Conservation (phyloP, 2,888 invertebrate genomes). For the Drosophila algonquin region DNA sequence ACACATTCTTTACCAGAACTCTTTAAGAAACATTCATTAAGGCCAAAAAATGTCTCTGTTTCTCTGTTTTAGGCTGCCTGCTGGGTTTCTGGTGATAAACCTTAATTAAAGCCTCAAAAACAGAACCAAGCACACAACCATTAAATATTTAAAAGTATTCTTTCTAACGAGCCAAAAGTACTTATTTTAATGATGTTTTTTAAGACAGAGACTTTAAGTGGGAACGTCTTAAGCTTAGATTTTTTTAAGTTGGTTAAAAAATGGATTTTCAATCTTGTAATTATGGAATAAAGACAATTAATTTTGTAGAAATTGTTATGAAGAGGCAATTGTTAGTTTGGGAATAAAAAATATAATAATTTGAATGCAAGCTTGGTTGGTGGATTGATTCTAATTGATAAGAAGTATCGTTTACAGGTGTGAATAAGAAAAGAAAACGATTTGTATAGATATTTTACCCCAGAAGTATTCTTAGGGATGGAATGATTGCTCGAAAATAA, state of each 20-base stretch:
- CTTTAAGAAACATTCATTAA: background rate
- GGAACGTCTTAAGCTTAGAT: conserved; percentile 1
- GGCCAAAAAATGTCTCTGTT: background rate
- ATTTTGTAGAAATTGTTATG: background rate
- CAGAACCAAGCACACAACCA: background rate
- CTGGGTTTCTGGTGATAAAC: background rate
- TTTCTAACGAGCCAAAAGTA: conserved; percentile 33
- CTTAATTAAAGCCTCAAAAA: conserved; percentile 7
- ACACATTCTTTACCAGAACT: background rate
- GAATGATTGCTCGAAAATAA: no score
- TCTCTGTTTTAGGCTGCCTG: background rate
- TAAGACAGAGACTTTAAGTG: conserved; percentile 24
- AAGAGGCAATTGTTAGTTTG: no score
- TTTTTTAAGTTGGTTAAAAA: background rate
- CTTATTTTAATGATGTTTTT: conserved; percentile 44
- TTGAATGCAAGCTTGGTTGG: background rate
- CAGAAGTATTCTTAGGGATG: no score
- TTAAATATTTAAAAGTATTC: conserved; percentile 1
- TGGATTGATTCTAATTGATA: no score
- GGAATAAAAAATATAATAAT: no score
- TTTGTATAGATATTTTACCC: no score
- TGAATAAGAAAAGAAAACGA: no score
- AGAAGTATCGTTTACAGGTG: no score
- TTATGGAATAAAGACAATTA: background rate
- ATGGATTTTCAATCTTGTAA: background rate